Conservation (phyloP, 2,113 vertebrate species). For the Ptychochromis oligacanthus region DNA sequence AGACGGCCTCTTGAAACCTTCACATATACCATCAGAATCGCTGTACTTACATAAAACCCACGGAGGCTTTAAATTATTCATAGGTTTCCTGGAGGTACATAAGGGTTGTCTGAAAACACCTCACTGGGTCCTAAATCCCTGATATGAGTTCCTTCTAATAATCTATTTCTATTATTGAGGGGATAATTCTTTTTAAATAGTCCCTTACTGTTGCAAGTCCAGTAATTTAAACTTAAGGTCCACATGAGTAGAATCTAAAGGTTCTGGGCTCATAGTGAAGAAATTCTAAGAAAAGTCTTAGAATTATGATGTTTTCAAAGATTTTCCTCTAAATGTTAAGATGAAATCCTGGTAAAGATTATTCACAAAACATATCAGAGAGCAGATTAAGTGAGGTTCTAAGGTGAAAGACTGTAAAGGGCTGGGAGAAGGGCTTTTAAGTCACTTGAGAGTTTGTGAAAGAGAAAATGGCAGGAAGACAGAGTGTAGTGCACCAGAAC, state of each 20-base stretch:
- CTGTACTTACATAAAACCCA: conserved; percentile 2
- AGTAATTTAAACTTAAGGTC: neutral
- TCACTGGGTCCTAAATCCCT: neutral
- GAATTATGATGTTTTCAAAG: too few relatives aligned
- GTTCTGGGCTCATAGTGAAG: neutral
- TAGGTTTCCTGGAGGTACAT: neutral
- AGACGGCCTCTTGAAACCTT: neutral
- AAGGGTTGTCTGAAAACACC: neutral
- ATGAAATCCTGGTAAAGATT: neutral
- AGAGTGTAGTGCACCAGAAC: too few relatives aligned
- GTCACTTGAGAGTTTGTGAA: too few relatives aligned
- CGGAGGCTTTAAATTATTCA: conserved; percentile 2
- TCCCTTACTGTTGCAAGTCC: neutral
- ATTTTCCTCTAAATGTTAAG: neutral
- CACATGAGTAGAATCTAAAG: neutral
- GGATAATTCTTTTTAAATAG: neutral
- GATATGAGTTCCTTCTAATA: neutral
- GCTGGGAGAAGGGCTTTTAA: too few relatives aligned
- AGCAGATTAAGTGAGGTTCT: too few relatives aligned
- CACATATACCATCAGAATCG: neutral
- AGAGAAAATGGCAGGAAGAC: too few relatives aligned
- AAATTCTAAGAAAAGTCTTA: too few relatives aligned
- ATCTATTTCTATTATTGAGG: neutral
- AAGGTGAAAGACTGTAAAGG: too few relatives aligned
- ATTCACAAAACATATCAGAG: too few relatives aligned